Percentiles rank a stretch among this genome's conserved stretches.
phyloP scores from a whole-genome alignment of 2,797 vertebrate genomes.

The Apodemus agrarius region DNA sequence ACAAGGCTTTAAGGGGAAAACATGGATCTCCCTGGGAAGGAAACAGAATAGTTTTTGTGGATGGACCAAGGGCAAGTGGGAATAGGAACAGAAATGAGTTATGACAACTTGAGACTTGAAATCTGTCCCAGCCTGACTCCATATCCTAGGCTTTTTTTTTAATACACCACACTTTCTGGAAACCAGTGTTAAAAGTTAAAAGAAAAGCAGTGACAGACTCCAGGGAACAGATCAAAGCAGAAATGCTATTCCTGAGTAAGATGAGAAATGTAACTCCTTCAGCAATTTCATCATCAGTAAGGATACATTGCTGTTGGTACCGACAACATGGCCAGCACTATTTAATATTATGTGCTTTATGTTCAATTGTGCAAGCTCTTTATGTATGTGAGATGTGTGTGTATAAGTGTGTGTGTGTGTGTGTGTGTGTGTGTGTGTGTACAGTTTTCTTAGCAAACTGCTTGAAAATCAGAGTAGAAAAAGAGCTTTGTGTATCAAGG shows the following conservation, averaged over 20 bases:
- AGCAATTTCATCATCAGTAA: neutral
- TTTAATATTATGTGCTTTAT: neutral
- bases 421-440: neutral
- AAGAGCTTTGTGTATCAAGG: neutral
- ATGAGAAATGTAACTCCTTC: neutral
- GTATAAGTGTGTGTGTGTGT: neutral
- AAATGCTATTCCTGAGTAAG: neutral
- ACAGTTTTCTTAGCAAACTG: neutral
- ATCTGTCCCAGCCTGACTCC: neutral
- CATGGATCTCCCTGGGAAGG: too few relatives aligned
- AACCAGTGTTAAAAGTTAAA: neutral
- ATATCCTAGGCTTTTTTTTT: neutral
- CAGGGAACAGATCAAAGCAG: neutral
- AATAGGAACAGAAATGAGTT: neutral
- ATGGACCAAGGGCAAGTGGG: too few relatives aligned
- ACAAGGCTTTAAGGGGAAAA: neutral
- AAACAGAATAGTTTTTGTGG: too few relatives aligned
- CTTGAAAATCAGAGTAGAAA: neutral
- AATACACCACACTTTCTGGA: neutral
- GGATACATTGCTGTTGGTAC: neutral
- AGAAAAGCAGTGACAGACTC: neutral
- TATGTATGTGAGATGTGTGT: neutral
- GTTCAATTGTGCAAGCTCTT: neutral
- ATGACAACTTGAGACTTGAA: neutral
- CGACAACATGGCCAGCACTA: neutral